phyloP scores from a whole-genome alignment of 2,113 vertebrate species.

The Cinclus cinclus region DNA sequence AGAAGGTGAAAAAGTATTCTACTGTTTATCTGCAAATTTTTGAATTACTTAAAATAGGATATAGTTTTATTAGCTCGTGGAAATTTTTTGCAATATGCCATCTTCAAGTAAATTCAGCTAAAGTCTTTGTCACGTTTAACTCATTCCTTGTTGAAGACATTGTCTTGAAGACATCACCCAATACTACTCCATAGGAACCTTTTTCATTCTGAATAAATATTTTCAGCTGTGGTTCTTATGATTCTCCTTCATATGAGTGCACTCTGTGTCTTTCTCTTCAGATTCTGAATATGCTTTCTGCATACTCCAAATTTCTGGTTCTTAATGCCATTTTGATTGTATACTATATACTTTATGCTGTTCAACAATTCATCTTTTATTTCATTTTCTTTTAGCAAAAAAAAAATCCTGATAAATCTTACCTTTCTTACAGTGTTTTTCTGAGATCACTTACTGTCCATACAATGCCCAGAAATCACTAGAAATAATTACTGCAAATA shows the following conservation, averaged over 20 bases:
- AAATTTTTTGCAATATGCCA: not conserved
- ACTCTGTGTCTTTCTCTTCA: not conserved
- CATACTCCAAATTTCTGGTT: not conserved
- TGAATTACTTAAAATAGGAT: not conserved
- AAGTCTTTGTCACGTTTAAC: not conserved
- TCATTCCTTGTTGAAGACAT: not conserved
- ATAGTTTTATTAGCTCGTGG: not conserved
- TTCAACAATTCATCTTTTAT: not conserved
- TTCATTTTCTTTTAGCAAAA: not conserved
- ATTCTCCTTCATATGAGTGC: not conserved
- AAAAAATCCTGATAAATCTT: not conserved
- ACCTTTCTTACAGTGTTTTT: not conserved
- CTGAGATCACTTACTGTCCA: not conserved
- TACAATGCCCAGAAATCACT: not conserved
- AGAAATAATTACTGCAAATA: not conserved
- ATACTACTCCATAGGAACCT: not conserved
- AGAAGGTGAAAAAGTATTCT: not conserved
- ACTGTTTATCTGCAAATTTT: not conserved
- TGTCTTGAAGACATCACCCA: not conserved
- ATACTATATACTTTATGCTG: not conserved
- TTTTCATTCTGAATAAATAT: not conserved
- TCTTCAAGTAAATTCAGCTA: not conserved
- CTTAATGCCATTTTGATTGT: not conserved
- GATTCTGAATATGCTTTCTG: not conserved
- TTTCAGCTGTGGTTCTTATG: not conserved